Conservation (phyloP, 1,140 invertebrate genomes). For the Drosophila ananassae region DNA sequence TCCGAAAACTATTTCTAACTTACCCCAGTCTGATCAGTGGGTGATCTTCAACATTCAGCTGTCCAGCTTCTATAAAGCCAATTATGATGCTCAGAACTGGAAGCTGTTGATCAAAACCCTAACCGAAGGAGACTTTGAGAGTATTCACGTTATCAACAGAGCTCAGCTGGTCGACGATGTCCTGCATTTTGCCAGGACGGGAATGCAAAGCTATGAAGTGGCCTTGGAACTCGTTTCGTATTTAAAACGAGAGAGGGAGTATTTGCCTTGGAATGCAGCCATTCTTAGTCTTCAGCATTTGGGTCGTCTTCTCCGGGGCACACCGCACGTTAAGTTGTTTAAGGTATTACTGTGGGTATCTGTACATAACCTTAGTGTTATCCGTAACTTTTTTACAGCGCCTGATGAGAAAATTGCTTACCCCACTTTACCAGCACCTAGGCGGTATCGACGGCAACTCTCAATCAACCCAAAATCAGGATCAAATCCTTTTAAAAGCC, state of each 20-base stretch:
- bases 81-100: conserved; percentile 91
- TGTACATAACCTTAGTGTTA: neutral
- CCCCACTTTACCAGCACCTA: conserved; percentile 85
- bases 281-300: conserved; percentile 86
- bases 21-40: conserved; percentile 85
- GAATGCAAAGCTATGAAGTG: conserved; percentile 87
- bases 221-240: conserved; percentile 88
- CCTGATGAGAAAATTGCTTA: conserved; percentile 86
- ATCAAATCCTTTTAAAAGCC: conserved; percentile 86
- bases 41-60: conserved; percentile 87
- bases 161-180: conserved; percentile 93
- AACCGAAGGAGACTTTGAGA: conserved; percentile 84
- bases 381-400: conserved; percentile 60
- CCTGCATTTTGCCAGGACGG: conserved; percentile 89
- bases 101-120: conserved; percentile 86
- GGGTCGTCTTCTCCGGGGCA: conserved; percentile 85
- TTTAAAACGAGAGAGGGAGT: conserved; percentile 87
- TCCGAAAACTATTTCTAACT: conserved; percentile 69
- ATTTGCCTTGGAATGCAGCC: conserved; percentile 88
- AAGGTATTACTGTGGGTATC: conserved; percentile 78
- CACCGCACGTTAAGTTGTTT: conserved; percentile 85
- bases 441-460: conserved; percentile 85
- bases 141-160: conserved; percentile 89
- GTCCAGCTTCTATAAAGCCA: conserved; percentile 89
- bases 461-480: conserved; percentile 79